Conservation (phyloP, 2,888 invertebrate species). For the Synergus laeviventris region DNA sequence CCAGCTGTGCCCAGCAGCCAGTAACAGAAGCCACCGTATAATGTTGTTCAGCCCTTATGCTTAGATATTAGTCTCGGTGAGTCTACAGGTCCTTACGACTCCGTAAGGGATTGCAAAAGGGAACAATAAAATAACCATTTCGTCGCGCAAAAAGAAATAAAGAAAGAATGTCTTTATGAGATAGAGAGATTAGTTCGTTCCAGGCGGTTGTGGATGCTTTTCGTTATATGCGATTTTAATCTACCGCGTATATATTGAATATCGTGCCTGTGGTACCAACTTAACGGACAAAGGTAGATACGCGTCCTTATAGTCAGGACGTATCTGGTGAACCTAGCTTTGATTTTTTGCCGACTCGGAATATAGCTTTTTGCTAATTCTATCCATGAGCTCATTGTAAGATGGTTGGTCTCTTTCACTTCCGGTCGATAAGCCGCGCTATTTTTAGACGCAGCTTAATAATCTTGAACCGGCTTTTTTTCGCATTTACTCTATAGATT, state of each 20-base stretch:
- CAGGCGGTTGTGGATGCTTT: constrained; percentile 22
- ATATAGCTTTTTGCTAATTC: too few relatives aligned
- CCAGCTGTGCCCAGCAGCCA: constrained; percentile 45
- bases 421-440: not conserved
- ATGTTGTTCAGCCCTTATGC: constrained; percentile 6
- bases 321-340: too few relatives aligned
- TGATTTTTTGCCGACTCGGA: too few relatives aligned
- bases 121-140: constrained; percentile 28
- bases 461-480: not conserved
- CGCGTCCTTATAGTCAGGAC: too few relatives aligned
- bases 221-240: constrained; percentile 23
- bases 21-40: not conserved
- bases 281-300: not conserved
- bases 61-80: constrained; percentile 29
- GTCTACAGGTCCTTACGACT: not conserved
- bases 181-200: constrained; percentile 36
- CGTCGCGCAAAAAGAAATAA: constrained; percentile 10
- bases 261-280: not conserved
- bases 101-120: constrained; percentile 31
- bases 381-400: too few relatives aligned
- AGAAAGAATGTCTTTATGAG: constrained; percentile 38
- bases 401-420: too few relatives aligned
- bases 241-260: constrained; percentile 18
- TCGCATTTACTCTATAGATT: not conserved
- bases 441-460: not conserved